Evolutionary conservation across 92 coral and sea anemone species (phyloP).

Genomic region (Bergia sp.): DNA sequence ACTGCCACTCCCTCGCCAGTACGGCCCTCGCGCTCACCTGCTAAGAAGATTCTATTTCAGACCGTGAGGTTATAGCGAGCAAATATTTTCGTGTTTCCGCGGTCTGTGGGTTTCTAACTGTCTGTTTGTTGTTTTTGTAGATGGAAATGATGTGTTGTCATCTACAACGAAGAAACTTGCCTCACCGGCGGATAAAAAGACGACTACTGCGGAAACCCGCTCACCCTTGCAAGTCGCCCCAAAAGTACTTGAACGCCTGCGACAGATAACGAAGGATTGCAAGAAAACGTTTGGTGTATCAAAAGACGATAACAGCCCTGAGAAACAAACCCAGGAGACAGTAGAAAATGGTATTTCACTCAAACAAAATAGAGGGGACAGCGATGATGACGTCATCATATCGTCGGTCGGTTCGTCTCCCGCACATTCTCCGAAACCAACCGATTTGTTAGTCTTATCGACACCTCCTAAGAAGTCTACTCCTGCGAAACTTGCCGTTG

Average conservation of each 20-base stretch:
- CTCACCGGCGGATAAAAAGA: background rate
- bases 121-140: background rate
- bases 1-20: no score
- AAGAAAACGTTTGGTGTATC: slow-evolving; percentile 38
- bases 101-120: background rate
- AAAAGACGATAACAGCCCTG: slow-evolving; percentile 1
- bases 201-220: background rate
- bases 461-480: slow-evolving; percentile 66
- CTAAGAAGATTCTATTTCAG: no score
- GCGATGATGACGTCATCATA: slow-evolving; percentile 75
- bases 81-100: background rate
- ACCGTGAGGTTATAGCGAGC: no score
- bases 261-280: slow-evolving; percentile 58
- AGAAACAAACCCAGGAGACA: slow-evolving; percentile 17
- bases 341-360: slow-evolving; percentile 12
- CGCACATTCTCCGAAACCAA: slow-evolving; percentile 89
- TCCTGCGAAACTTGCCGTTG: background rate
- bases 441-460: slow-evolving; percentile 74
- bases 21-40: no score
- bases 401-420: slow-evolving; percentile 99
- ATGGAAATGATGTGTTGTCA: background rate
- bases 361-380: slow-evolving; percentile 40
- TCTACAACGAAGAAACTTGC: background rate
- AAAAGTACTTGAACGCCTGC: slow-evolving; percentile 48
- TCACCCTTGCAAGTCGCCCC: slow-evolving; percentile 53